Base-by-base conservation (phyloP, 2,797 vertebrate species). In the Galaxias olidus region DNA sequence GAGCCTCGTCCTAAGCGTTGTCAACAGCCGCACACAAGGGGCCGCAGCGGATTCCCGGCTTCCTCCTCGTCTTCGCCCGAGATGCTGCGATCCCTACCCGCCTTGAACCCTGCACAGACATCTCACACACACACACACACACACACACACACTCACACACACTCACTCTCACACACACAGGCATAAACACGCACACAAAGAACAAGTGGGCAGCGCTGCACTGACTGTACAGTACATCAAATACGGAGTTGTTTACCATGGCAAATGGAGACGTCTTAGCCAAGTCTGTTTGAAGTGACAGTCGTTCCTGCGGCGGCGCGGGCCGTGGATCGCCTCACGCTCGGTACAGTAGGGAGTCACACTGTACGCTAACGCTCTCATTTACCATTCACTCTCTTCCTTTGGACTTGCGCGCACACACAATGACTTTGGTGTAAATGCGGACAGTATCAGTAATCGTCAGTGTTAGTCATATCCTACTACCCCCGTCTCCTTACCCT, bases 221-320 rank as follows among this genome's bases (percentile, higher is more conserved):
- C 77, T 79, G 61, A 61, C 74, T 72, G 63, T 86, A 86, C 81
- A 82, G 77, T 87, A 85, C 81, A 88, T 90, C 78, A 87, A 89
- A 89, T 90, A 87, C 89, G 81, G 88, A 86, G 85, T 86, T 88
- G 84, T 91, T 88, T 88, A 87, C 79, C 64, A 72, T 73, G 68
- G 77, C 63, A 79, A 82, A 88, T 80, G 72, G 71, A 78, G 67
- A 80, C 59, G 59, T 86, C 72, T 81, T 54, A 51, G 77, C 62
- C 19, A 65, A 81, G 77, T 79, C 76, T 83, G 82, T 85, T 88
- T 89, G 83, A 88, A 84, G 85, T 89, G 86, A 85, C 84, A 84
- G 83, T 72, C 67, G 61, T 60, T 56, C 72, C 69, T 71, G 74
- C 6, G 68, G 65, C 63, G 6, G 48, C 57, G 65, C 72, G 55